Evolutionary conservation across 1,140 invertebrate genomes (phyloP).

Genomic region (Coptotermes formosanus): DNA sequence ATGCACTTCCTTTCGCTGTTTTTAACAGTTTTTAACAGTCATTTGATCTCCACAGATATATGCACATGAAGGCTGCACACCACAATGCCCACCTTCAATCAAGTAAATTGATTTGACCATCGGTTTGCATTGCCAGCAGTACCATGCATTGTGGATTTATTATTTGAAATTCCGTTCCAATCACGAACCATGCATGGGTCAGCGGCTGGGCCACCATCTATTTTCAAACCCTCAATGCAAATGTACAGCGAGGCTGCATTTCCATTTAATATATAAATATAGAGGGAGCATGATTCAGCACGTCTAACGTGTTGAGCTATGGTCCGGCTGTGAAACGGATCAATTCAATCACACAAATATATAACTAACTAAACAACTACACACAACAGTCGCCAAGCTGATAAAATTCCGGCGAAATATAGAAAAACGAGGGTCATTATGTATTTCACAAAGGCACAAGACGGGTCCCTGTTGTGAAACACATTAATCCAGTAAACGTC

Average conservation of each 20-base stretch:
- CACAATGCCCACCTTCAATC: background rate
- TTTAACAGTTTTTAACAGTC: background rate
- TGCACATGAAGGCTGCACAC: background rate
- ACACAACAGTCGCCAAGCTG: too few species aligned
- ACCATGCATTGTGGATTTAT: background rate
- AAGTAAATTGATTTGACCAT: slow-evolving; percentile 1
- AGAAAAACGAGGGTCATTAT: too few species aligned
- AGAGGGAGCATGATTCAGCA: too few species aligned
- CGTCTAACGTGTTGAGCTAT: too few species aligned
- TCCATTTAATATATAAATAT: background rate
- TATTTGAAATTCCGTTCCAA: slow-evolving; percentile 1
- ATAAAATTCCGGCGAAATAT: too few species aligned
- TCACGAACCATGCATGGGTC: background rate
- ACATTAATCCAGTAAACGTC: too few species aligned
- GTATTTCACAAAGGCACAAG: too few species aligned
- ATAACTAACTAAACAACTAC: too few species aligned
- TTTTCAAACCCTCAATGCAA: background rate
- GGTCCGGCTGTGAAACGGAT: too few species aligned
- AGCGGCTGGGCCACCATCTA: background rate
- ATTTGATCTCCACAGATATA: background rate
- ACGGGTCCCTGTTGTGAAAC: too few species aligned
- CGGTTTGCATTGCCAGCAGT: background rate
- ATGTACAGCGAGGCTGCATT: background rate
- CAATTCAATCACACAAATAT: too few species aligned
- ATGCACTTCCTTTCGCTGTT: background rate